Evolutionary conservation across 2,888 invertebrate genomes (phyloP).

Genomic region (Notodonta dromedarius): DNA sequence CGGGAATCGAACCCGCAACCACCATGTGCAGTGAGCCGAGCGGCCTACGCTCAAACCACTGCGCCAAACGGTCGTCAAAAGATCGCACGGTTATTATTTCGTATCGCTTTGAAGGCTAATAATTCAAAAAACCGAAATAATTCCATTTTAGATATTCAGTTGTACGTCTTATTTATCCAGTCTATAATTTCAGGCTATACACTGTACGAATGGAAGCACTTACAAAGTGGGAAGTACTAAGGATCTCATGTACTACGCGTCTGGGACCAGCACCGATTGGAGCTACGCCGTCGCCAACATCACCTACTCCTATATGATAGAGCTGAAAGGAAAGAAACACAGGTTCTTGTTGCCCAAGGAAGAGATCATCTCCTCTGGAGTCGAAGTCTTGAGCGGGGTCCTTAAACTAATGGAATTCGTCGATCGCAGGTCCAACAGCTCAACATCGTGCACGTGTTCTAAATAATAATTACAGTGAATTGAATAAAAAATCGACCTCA

Average conservation of each 20-base stretch:
- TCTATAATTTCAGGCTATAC: conserved; percentile 58
- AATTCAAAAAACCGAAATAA: no score
- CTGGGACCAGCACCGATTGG: conserved; percentile 75
- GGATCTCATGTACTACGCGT: conserved; percentile 76
- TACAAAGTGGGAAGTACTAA: conserved; percentile 79
- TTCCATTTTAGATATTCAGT: no score
- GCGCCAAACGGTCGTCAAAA: no score
- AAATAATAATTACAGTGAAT: conserved; percentile 26
- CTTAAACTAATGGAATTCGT: conserved; percentile 64
- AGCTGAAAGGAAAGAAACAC: conserved; percentile 67
- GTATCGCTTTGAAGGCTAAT: no score
- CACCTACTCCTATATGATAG: conserved; percentile 74
- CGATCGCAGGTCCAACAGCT: conserved; percentile 46
- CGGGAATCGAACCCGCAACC: no score
- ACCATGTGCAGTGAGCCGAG: no score
- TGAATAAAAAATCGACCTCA: background rate
- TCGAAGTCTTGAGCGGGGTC: conserved; percentile 61
- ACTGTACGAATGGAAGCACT: conserved; percentile 58
- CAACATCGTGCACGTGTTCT: conserved; percentile 41
- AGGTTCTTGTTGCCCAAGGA: conserved; percentile 71
- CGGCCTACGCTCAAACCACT: no score
- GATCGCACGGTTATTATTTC: no score
- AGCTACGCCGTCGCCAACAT: conserved; percentile 68
- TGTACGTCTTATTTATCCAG: no score
- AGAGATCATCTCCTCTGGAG: conserved; percentile 60